These are phyloP conservation scores for Myotis daubentonii DNA, from an alignment of 2,797 vertebrate species.

Conservation along the genomic window DNA sequence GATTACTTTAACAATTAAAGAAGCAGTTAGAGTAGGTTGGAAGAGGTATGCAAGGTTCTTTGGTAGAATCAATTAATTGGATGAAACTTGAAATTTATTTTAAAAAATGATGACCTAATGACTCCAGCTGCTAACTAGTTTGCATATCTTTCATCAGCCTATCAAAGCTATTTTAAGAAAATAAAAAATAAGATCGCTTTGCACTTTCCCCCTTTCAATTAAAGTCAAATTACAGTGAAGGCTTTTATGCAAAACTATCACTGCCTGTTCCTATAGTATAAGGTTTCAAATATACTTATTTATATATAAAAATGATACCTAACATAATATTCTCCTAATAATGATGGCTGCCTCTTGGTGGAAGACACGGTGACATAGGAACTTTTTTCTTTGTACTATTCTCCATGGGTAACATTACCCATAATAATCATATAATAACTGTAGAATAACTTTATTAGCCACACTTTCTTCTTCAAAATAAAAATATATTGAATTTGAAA, in stretches of 20 bases:
- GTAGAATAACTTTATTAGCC: not conserved
- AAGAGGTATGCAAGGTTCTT: not conserved
- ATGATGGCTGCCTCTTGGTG: not conserved
- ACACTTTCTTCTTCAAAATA: not conserved
- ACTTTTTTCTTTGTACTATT: not conserved
- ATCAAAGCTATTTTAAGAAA: not conserved
- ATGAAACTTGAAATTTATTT: not conserved
- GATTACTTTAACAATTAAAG: not conserved
- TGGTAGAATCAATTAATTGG: not conserved
- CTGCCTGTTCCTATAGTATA: not conserved
- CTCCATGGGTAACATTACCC: not conserved
- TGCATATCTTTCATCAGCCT: not conserved
- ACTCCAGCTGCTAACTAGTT: not conserved
- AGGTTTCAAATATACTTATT: not conserved
- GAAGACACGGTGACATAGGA: not conserved
- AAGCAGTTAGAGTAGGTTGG: not conserved
- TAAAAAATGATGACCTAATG: not conserved
- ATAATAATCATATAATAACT: not conserved
- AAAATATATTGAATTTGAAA: not conserved
- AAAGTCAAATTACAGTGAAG: not conserved
- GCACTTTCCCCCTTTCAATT: not conserved
- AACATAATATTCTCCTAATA: not conserved
- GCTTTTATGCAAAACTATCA: constrained; percentile 17
- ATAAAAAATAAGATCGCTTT: not conserved
- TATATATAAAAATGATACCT: not conserved